phyloP scores from a whole-genome alignment of 1,140 invertebrate genomes.

The Drosophila arizonae region DNA sequence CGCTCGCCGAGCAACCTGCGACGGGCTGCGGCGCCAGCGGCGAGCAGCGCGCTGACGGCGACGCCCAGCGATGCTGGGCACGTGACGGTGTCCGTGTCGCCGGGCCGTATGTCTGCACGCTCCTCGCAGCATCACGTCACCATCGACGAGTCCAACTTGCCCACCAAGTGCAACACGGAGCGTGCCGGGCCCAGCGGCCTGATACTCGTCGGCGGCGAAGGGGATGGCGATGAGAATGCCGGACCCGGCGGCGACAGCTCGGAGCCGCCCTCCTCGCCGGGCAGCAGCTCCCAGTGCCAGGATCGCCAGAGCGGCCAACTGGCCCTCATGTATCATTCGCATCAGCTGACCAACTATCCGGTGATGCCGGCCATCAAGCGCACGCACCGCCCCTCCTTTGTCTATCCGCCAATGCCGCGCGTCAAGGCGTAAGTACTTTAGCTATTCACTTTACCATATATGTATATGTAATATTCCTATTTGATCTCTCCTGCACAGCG shows the following conservation, averaged over 20 bases:
- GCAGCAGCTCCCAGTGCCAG: conserved; percentile 56
- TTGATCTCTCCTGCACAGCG: conserved; percentile 37
- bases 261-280: conserved; percentile 68
- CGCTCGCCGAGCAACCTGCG: conserved; percentile 39
- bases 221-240: conserved; percentile 52
- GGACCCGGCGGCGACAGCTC: conserved; percentile 68
- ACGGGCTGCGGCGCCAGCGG: not conserved
- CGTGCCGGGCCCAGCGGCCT: conserved; percentile 58
- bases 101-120: conserved; percentile 71
- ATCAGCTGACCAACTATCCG: conserved; percentile 78
- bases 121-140: conserved; percentile 81
- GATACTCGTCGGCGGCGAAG: conserved; percentile 62
- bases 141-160: conserved; percentile 80
- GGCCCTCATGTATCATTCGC: conserved; percentile 80
- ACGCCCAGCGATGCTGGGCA: conserved; percentile 19
- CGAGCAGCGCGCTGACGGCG: conserved; percentile 23
- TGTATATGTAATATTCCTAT: no score
- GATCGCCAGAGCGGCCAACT: conserved; percentile 68
- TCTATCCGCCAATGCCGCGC: conserved; percentile 78
- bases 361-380: conserved; percentile 79
- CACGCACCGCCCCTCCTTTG: conserved; percentile 80
- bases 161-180: conserved; percentile 59
- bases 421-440: conserved; percentile 75
- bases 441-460: no score
- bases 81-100: conserved; percentile 87